These are phyloP conservation scores for Tricholaema leucomelas DNA, from an alignment of 2,113 vertebrate genomes.

Conservation along the genomic window DNA sequence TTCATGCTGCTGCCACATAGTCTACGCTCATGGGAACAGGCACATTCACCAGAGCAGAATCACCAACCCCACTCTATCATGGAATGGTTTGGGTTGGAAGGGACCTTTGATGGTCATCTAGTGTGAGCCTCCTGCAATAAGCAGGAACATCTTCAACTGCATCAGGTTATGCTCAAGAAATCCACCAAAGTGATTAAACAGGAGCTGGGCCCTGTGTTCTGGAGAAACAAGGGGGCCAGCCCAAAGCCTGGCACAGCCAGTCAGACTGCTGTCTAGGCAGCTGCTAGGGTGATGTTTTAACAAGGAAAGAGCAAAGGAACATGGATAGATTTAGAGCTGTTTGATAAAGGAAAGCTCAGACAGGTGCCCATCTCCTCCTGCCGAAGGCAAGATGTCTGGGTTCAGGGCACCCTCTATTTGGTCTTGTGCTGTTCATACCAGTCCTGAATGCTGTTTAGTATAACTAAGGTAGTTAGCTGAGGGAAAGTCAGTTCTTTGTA, in stretches of 20 bases:
- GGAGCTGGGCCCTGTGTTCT: neutral
- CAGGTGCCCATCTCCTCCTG: neutral
- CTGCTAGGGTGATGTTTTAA: neutral
- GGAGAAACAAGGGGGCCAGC: neutral
- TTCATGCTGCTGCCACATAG: neutral
- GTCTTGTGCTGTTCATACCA: neutral
- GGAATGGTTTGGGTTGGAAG: neutral
- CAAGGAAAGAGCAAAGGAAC: neutral
- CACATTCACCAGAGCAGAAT: neutral
- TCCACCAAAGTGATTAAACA: fast-evolving
- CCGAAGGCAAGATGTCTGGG: neutral
- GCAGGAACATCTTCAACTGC: neutral
- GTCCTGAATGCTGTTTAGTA: neutral
- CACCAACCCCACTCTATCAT: neutral
- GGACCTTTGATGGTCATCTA: no score
- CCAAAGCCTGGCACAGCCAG: neutral
- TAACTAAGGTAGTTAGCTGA: neutral
- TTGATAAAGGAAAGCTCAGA: neutral
- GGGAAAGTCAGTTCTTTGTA: neutral
- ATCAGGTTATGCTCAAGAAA: neutral
- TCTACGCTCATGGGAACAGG: fast-evolving
- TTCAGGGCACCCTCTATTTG: neutral
- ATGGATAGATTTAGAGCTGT: neutral
- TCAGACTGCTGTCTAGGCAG: neutral
- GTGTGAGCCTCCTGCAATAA: neutral